Evolutionary conservation across 2,888 invertebrate species (phyloP).

Genomic region (Melanophora roralis): DNA sequence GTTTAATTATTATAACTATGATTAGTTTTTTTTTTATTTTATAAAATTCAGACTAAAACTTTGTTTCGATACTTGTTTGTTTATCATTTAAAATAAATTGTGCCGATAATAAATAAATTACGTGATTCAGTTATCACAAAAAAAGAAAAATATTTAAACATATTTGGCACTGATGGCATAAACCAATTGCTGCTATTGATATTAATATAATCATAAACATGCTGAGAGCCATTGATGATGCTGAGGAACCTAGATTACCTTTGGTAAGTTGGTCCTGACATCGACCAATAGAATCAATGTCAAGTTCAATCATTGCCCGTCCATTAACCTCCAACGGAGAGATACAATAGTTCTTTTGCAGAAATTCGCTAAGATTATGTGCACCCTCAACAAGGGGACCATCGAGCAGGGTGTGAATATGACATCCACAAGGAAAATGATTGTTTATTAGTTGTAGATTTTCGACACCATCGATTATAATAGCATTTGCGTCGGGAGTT

Average conservation of each 20-base stretch:
- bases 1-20: no score
- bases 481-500: constrained; percentile 83
- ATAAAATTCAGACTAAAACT: no score
- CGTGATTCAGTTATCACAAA: no score
- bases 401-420: constrained; percentile 85
- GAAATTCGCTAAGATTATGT: constrained; percentile 81
- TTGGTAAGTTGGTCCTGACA: constrained; percentile 84
- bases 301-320: constrained; percentile 83
- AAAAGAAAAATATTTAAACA: no score
- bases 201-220: constrained; percentile 72
- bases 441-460: constrained; percentile 85
- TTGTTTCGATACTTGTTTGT: no score
- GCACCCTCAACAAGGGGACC: constrained; percentile 86
- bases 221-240: constrained; percentile 72
- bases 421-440: constrained; percentile 93
- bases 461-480: constrained; percentile 85
- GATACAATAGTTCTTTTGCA: constrained; percentile 89
- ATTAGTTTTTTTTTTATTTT: no score
- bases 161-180: no score
- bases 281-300: constrained; percentile 82
- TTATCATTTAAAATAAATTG: no score
- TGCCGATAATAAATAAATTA: no score
- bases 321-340: constrained; percentile 91
- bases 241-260: constrained; percentile 81
- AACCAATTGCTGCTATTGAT: constrained; percentile 68